phyloP scores from a whole-genome alignment of 2,797 vertebrate species.

The Rallus crepitans region DNA sequence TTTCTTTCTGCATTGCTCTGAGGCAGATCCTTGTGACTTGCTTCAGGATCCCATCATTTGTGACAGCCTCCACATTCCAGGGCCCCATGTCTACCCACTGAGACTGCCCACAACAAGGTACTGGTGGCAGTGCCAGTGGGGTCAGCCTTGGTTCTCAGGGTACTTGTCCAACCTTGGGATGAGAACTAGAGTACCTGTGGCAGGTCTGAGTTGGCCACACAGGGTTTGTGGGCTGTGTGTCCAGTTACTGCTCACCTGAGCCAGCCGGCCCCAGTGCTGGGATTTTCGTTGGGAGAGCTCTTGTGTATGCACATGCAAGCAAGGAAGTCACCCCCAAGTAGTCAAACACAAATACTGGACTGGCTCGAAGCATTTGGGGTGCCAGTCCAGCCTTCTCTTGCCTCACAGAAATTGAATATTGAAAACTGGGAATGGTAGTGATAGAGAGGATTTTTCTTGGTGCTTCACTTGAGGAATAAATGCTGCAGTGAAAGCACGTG shows the following conservation, averaged over 20 bases:
- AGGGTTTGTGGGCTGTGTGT: background rate
- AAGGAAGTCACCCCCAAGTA: background rate
- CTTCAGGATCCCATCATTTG: background rate
- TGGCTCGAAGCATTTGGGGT: background rate
- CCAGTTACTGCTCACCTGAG: background rate
- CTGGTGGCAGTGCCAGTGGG: background rate
- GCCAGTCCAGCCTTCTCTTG: background rate
- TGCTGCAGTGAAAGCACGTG: background rate
- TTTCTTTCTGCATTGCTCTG: background rate
- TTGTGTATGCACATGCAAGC: background rate
- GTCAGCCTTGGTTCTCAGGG: background rate
- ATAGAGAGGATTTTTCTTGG: background rate
- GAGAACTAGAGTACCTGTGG: background rate
- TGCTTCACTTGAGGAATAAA: background rate
- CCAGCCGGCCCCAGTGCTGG: too few species aligned
- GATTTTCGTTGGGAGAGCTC: background rate
- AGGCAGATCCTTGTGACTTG: background rate
- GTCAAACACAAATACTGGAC: background rate
- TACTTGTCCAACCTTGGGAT: background rate
- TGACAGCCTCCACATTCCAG: background rate
- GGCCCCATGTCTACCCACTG: background rate
- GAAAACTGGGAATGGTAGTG: background rate
- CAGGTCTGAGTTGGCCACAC: rapidly evolving
- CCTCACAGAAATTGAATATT: background rate
- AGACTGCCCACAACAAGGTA: background rate